A percentile compares a stretch with the other conserved stretches of the same genome.
phyloP scores from a whole-genome alignment of 2,888 invertebrate species.

The Amphipoea oculea region DNA sequence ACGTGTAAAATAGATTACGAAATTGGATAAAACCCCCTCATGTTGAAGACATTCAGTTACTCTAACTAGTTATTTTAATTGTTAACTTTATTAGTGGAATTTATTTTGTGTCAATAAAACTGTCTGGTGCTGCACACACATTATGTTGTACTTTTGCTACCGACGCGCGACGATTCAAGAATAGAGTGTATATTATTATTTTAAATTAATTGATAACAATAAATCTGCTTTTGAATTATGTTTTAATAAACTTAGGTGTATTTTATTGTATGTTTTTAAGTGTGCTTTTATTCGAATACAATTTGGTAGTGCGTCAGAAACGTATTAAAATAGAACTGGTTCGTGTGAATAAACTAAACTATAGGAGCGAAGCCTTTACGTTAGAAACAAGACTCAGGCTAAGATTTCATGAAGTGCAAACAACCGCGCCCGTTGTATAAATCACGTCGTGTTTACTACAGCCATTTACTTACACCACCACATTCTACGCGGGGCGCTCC shows the following conservation, averaged over 20 bases:
- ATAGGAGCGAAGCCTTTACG: neutral
- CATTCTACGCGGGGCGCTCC: neutral
- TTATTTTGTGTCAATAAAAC: constrained; percentile 2
- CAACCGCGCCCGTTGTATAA: neutral
- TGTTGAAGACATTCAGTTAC: constrained; percentile 4
- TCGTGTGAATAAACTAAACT: constrained; percentile 9
- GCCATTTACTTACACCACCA: neutral
- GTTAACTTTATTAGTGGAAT: constrained; percentile 24
- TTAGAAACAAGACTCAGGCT: neutral
- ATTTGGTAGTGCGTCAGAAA: constrained; percentile 13
- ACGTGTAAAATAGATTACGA: neutral
- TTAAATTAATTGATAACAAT: constrained; percentile 41
- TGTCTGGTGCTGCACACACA: constrained; percentile 27
- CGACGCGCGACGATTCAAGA: constrained; percentile 10
- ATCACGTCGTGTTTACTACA: neutral
- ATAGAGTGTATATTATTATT: constrained; percentile 42
- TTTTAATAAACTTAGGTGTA: constrained; percentile 46
- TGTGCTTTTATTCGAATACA: constrained; percentile 52
- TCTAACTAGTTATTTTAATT: constrained; percentile 19
- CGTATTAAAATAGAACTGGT: constrained; percentile 9
- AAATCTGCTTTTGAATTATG: constrained; percentile 46
- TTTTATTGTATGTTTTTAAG: constrained; percentile 34
- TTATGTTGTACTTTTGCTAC: constrained; percentile 9
- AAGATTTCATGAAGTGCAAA: neutral
- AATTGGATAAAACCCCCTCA: neutral